Conservation (phyloP, 64 coral and sea anemone genomes). For the Anthopleura sola region DNA sequence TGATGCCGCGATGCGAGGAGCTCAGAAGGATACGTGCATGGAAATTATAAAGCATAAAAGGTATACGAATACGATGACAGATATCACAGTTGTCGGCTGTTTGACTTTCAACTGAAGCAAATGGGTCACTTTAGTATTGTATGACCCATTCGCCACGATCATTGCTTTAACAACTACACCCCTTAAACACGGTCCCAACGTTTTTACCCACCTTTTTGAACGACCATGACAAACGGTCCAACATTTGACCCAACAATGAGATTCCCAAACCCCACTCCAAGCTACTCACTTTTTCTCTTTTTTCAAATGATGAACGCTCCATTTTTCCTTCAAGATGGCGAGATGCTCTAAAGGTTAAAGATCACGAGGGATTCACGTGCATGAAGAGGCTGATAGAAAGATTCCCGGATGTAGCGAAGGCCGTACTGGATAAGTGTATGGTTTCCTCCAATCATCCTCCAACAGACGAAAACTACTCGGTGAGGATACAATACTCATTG, state of each 20-base stretch:
- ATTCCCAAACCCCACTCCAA: too few relatives aligned
- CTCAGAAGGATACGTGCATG: constrained; percentile 51
- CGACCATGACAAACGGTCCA: too few relatives aligned
- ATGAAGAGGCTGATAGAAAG: constrained; percentile 76
- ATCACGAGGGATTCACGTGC: constrained; percentile 47
- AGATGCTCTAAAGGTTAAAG: constrained; percentile 61
- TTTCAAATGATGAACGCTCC: too few relatives aligned
- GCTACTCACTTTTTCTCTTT: too few relatives aligned
- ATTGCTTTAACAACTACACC: too few relatives aligned
- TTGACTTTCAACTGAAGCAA: neutral
- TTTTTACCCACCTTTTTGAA: too few relatives aligned
- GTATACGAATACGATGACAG: constrained; percentile 9
- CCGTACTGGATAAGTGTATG: constrained; percentile 69
- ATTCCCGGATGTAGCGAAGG: constrained; percentile 77
- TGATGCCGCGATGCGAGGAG: constrained; percentile 56
- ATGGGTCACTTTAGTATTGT: too few relatives aligned
- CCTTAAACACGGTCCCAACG: too few relatives aligned
- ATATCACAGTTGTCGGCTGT: too few relatives aligned
- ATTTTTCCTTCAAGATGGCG: constrained; percentile 42
- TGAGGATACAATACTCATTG: too few relatives aligned
- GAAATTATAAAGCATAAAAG: constrained; percentile 76
- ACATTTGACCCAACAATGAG: too few relatives aligned
- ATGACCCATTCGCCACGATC: too few relatives aligned
- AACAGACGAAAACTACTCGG: constrained; percentile 54
- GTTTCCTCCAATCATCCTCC: constrained; percentile 41